Percentiles rank a stretch among this genome's conserved stretches.
Conservation (phyloP, 2,888 invertebrate species). For the Ecliptopera silaceata region DNA sequence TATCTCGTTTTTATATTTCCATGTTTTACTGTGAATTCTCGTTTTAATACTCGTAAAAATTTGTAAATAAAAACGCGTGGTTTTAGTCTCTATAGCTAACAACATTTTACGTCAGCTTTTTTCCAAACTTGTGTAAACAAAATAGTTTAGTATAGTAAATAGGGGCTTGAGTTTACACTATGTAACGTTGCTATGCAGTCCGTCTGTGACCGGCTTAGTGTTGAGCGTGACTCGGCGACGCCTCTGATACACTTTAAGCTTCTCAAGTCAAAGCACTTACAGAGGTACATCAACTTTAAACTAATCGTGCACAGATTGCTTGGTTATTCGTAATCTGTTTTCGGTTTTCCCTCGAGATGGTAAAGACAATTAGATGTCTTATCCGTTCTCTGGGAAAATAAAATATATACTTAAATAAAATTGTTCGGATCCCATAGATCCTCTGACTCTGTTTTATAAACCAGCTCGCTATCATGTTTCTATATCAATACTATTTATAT, state of each 20-base stretch:
- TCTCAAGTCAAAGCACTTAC: slow-evolving; percentile 42
- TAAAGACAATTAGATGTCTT: too few species aligned
- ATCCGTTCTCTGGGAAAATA: too few species aligned
- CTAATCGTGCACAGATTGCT: slow-evolving; percentile 38
- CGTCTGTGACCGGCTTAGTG: slow-evolving; percentile 40
- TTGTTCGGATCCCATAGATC: too few species aligned
- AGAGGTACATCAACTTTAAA: slow-evolving; percentile 39
- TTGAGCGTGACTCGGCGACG: slow-evolving; percentile 41
- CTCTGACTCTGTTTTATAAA: too few species aligned
- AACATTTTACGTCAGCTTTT: neutral
- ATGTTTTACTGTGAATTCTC: neutral
- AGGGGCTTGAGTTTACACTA: slow-evolving; percentile 34
- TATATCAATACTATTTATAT: too few species aligned
- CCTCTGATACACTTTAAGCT: slow-evolving; percentile 44
- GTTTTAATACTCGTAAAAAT: neutral
- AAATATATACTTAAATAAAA: too few species aligned
- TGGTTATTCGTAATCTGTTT: slow-evolving; percentile 2
- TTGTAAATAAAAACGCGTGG: neutral
- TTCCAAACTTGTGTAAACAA: neutral
- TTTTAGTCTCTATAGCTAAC: too few species aligned
- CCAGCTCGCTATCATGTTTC: too few species aligned
- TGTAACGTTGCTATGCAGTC: slow-evolving; percentile 35
- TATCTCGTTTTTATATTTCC: neutral
- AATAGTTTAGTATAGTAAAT: slow-evolving; percentile 25
- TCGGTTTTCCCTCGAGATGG: too few species aligned